Evolutionary conservation across 2,113 vertebrate species (phyloP), one percentile per base, ranked within the genome.

Genomic region (Hyperopisus bebe): DNA sequence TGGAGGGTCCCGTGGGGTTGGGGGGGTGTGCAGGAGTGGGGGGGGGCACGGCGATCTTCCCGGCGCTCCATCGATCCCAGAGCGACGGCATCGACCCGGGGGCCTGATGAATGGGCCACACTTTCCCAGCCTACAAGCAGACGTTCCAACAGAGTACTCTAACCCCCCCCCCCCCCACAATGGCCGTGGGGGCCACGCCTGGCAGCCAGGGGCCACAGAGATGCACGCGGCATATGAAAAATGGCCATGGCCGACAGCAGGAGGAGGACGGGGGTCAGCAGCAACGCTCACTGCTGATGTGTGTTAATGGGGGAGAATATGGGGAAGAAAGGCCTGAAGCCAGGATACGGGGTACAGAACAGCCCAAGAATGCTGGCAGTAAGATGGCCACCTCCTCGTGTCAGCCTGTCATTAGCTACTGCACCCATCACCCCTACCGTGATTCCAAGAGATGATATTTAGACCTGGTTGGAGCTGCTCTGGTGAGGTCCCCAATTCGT

Each of bases 371-470:
- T 92, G 90, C 94, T 95, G 95, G 95, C 96, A 96, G 95, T 94
- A 94, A 94, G 94, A 89, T 93, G 84, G 92, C 92, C 97, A 97
- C 97, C 97, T 96, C 96, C 96, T 97, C 93, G 94, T 97, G 97
- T 97, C 97, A 27, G 24, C 8, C 58, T 66, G 58, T n/a, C 24
- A 3, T 66, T 66, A 66, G 58, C 58, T 62, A n/a, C 58, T 8
- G 21, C 58, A 62, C 58, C 7, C 58, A 27, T 1, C 3, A 62
- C 2, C 24, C 24, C 24, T 27, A n/a, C 58, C 7, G 7, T 62
- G 7, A 58, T 21, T 58, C 55, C 55, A 24, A 24, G 55, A 24
- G 19, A 58, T 24, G 55, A 58, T 58, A 58, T 58, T 58, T 19
- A 24, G 6, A 58, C 55, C 55, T 19, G 55, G 55, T 2, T 53